Conservation (phyloP, 2,888 invertebrate genomes). For the Boloria selene region DNA sequence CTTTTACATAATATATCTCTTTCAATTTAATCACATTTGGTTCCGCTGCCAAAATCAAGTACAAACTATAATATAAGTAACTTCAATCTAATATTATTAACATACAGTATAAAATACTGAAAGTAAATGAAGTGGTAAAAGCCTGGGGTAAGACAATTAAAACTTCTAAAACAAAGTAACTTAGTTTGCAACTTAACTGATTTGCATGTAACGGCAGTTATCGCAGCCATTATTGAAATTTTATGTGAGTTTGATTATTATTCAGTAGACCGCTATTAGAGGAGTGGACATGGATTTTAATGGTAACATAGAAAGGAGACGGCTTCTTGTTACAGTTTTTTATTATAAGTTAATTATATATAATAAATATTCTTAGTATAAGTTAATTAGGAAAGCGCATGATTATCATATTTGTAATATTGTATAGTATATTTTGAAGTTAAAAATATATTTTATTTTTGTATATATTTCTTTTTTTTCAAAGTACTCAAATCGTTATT, state of each 20-base stretch:
- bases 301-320: conserved; percentile 49
- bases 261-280: conserved; percentile 81
- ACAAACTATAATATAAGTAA: no score
- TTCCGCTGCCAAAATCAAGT: no score
- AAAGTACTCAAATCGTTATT: no score
- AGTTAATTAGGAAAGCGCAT: no score
- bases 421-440: no score
- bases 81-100: no score
- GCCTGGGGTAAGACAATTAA: conserved; percentile 55
- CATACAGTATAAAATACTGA: neutral
- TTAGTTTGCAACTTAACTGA: conserved; percentile 48
- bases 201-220: conserved; percentile 76
- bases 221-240: conserved; percentile 77
- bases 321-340: conserved; percentile 33
- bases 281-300: conserved; percentile 71
- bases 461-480: no score
- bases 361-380: neutral
- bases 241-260: conserved; percentile 81
- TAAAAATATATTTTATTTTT: no score
- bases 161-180: conserved; percentile 47
- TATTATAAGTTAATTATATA: neutral
- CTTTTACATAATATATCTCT: no score
- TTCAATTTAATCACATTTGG: no score
- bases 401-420: no score
- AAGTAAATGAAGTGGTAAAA: conserved; percentile 47